A percentile compares a stretch with the other conserved stretches of the same genome.
phyloP scores from a whole-genome alignment of 2,888 invertebrate genomes.

The Eupithecia subumbrata region DNA sequence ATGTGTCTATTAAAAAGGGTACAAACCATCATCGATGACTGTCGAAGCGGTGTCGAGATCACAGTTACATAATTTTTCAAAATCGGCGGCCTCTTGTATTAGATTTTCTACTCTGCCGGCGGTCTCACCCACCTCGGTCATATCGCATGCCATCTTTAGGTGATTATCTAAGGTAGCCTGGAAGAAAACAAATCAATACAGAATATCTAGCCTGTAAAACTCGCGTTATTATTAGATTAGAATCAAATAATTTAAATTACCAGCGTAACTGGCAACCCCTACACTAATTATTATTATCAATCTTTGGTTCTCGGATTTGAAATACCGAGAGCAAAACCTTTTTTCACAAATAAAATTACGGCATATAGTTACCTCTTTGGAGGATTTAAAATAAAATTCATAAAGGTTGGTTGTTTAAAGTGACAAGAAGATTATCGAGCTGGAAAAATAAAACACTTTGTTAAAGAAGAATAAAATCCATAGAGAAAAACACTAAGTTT shows the following conservation, averaged over 20 bases:
- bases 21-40: constrained; percentile 87
- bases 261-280: neutral
- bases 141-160: constrained; percentile 90
- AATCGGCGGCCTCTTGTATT: constrained; percentile 89
- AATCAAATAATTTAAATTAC: neutral
- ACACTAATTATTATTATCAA: too few species aligned
- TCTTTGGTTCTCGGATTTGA: too few species aligned
- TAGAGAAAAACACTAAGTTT: neutral
- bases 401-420: neutral
- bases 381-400: neutral
- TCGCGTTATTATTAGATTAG: neutral
- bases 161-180: constrained; percentile 90
- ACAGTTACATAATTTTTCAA: constrained; percentile 90
- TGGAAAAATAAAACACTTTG: neutral
- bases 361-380: too few species aligned
- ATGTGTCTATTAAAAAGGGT: neutral
- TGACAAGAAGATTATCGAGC: neutral
- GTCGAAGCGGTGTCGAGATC: constrained; percentile 93
- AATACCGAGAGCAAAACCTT: neutral
- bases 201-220: neutral
- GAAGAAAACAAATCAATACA: constrained; percentile 40
- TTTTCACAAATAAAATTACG: neutral
- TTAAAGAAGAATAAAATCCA: neutral
- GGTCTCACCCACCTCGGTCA: constrained; percentile 96
- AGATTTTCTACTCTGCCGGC: constrained; percentile 91